These are phyloP conservation scores for Caenorhabditis sinica DNA, from an alignment of 2,888 invertebrate genomes.

Conservation along the genomic window DNA sequence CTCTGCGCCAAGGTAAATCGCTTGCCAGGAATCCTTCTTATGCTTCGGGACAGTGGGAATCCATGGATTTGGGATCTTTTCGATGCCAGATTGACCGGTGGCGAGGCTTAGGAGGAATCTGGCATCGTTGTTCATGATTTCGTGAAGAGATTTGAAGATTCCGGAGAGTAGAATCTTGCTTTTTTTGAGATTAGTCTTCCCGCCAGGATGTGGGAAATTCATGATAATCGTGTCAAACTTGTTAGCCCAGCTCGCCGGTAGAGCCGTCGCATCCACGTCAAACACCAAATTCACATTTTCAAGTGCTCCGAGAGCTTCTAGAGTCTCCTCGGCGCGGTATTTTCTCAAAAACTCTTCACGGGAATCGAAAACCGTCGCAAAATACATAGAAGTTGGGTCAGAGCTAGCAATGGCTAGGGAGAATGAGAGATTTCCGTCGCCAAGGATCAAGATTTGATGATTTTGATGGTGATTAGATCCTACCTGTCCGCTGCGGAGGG, in stretches of 20 bases:
- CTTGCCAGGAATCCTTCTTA: constrained; percentile 80
- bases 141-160: constrained; percentile 72
- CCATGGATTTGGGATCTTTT: constrained; percentile 14
- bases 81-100: constrained; percentile 77
- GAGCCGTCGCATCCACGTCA: constrained; percentile 69
- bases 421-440: constrained; percentile 76
- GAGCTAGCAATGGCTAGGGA: constrained; percentile 64
- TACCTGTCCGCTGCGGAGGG: constrained; percentile 53
- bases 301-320: constrained; percentile 39
- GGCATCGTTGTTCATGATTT: constrained; percentile 47
- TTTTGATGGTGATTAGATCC: background rate
- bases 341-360: constrained; percentile 62
- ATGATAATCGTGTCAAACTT: constrained; percentile 86
- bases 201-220: constrained; percentile 87
- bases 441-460: constrained; percentile 71
- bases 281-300: constrained; percentile 67
- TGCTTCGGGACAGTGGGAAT: constrained; percentile 64
- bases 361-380: constrained; percentile 72
- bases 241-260: constrained; percentile 53
- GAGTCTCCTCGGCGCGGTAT: constrained; percentile 58
- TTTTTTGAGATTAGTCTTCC: constrained; percentile 87
- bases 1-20: constrained; percentile 75
- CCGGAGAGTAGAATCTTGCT: constrained; percentile 86
- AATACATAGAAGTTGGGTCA: constrained; percentile 40
- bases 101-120: constrained; percentile 77